phyloP scores from a whole-genome alignment of 2,888 invertebrate genomes.

The Conistra vaccinii region DNA sequence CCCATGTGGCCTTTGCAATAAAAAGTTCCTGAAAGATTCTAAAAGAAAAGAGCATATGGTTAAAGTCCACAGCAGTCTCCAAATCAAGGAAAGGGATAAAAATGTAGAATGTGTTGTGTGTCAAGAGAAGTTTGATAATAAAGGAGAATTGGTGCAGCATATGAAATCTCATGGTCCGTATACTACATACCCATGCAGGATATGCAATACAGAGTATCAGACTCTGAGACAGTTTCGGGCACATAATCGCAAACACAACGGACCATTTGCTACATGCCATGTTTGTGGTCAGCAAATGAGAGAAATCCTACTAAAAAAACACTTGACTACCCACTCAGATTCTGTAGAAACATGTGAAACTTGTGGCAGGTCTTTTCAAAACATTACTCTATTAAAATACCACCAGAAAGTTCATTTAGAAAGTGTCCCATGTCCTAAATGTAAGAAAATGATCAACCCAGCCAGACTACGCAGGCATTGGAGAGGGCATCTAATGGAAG shows the following conservation, averaged over 20 bases:
- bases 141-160: slow-evolving; percentile 73
- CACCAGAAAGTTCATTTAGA: slow-evolving; percentile 71
- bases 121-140: slow-evolving; percentile 67
- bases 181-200: slow-evolving; percentile 44
- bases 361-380: slow-evolving; percentile 72
- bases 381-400: slow-evolving; percentile 57
- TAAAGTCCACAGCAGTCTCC: slow-evolving; percentile 73
- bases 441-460: slow-evolving; percentile 67
- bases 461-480: slow-evolving; percentile 69
- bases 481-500: slow-evolving; percentile 61
- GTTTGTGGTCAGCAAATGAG: slow-evolving; percentile 66
- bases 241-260: slow-evolving; percentile 53
- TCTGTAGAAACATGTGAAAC: slow-evolving; percentile 62
- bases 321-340: slow-evolving; percentile 63
- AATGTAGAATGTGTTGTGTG: slow-evolving; percentile 48
- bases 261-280: slow-evolving; percentile 56
- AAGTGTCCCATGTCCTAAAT: slow-evolving; percentile 69
- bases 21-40: slow-evolving; percentile 59
- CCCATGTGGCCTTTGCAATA: slow-evolving; percentile 74
- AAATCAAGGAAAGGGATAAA: slow-evolving; percentile 66
- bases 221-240: slow-evolving; percentile 53
- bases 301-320: slow-evolving; percentile 60
- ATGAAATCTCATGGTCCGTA: slow-evolving; percentile 61
- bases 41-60: slow-evolving; percentile 72
- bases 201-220: slow-evolving; percentile 55